Percentiles rank a stretch among this genome's conserved stretches.
phyloP scores from a whole-genome alignment of 2,113 vertebrate genomes.

The Physeter macrocephalus region DNA sequence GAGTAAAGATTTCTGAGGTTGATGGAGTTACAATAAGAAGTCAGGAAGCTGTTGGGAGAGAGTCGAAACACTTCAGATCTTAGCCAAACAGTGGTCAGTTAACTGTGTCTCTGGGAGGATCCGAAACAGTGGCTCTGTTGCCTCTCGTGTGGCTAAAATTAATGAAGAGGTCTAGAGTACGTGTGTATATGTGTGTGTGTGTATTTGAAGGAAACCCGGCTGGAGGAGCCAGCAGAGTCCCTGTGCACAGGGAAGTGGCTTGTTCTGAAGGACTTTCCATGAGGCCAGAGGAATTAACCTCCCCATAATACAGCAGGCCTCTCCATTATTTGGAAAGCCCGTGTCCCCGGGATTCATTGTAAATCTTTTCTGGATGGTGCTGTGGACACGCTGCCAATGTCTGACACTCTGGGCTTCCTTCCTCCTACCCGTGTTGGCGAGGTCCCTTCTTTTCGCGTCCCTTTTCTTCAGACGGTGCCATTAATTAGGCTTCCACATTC shows the following conservation, averaged over 20 bases:
- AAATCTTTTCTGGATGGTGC: not conserved
- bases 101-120: not conserved
- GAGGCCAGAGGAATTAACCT: not conserved
- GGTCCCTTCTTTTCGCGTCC: not conserved
- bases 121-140: rapidly evolving
- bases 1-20: not conserved
- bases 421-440: not conserved
- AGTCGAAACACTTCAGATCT: not conserved
- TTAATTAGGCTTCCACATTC: not conserved
- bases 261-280: not conserved
- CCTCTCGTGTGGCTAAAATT: not conserved
- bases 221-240: rapidly evolving
- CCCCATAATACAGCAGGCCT: rapidly evolving
- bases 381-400: not conserved
- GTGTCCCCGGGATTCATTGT: not conserved
- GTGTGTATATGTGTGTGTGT: not conserved
- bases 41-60: not conserved
- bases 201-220: not conserved
- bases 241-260: not conserved
- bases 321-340: not conserved
- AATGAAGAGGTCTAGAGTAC: not conserved
- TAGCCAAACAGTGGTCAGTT: not conserved
- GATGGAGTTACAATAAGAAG: not conserved
- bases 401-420: not conserved
- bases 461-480: not conserved